Percentiles rank a stretch among this genome's conserved stretches.
Conservation (phyloP, 2,113 vertebrate genomes). For the Polypterus bichir region DNA sequence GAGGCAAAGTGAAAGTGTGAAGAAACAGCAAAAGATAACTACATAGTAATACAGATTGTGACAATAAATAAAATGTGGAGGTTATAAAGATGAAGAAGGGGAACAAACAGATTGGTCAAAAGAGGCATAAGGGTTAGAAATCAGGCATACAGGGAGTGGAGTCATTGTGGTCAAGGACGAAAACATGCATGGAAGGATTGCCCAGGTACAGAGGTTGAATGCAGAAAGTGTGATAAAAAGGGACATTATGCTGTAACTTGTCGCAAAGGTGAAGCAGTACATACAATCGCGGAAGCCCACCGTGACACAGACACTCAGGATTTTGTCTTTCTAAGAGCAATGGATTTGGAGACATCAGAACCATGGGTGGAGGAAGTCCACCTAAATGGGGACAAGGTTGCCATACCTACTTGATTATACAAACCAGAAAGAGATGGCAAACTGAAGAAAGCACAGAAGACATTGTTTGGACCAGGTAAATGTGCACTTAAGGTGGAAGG, state of each 20-base stretch:
- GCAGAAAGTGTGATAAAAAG: slow-evolving; percentile 9
- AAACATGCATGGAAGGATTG: slow-evolving; percentile 17
- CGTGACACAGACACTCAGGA: no score
- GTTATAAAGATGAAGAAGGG: not conserved
- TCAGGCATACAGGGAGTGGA: slow-evolving; percentile 6
- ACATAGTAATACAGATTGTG: not conserved
- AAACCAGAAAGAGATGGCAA: not conserved
- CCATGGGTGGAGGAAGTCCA: not conserved
- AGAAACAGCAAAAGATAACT: slow-evolving; percentile 13
- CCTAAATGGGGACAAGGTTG: slow-evolving; percentile 5
- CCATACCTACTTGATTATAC: not conserved
- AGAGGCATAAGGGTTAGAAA: slow-evolving; percentile 1
- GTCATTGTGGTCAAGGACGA: slow-evolving; percentile 1
- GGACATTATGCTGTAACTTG: slow-evolving; percentile 8
- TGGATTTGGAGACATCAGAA: no score
- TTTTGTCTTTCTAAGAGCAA: no score
- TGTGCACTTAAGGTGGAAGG: not conserved
- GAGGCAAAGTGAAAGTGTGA: slow-evolving; percentile 12
- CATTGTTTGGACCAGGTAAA: slow-evolving; percentile 1
- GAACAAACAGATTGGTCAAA: not conserved
- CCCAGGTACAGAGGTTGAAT: slow-evolving; percentile 12
- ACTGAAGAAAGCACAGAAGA: slow-evolving; percentile 1
- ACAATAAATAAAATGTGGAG: not conserved
- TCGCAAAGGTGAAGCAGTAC: no score
- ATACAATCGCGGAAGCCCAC: no score